Evolutionary conservation across 2,113 vertebrate species (phyloP).

Genomic region (Proteles cristata): DNA sequence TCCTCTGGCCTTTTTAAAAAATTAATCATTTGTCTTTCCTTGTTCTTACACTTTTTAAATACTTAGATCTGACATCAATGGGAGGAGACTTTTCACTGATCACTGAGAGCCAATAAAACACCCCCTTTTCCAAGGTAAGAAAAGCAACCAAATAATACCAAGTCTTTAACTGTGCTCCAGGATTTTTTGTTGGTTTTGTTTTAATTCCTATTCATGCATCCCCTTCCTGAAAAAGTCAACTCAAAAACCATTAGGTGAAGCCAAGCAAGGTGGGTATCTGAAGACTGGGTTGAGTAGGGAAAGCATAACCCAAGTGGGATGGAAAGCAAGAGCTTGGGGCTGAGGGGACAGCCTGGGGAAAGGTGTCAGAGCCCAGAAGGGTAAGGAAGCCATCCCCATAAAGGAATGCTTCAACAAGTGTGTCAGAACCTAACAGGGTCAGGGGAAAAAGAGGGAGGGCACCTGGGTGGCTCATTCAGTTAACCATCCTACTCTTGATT

Average conservation of each 20-base stretch:
- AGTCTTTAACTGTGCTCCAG: not conserved
- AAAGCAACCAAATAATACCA: not conserved
- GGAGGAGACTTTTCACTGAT: not conserved
- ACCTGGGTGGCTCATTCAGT: no score
- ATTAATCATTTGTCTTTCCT: not conserved
- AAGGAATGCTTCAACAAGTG: not conserved
- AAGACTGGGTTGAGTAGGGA: not conserved
- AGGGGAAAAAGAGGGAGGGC: not conserved
- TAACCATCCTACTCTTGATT: no score
- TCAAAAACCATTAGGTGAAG: not conserved
- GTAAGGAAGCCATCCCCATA: not conserved
- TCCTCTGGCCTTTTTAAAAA: not conserved
- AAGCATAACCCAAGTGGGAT: not conserved
- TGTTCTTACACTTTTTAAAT: not conserved
- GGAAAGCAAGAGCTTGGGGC: not conserved
- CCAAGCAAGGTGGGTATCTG: not conserved
- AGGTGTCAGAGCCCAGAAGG: not conserved
- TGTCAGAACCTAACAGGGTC: not conserved
- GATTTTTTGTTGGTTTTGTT: not conserved
- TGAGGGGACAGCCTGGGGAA: not conserved
- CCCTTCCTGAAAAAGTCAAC: not conserved
- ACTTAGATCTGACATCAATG: not conserved
- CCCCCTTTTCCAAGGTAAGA: not conserved
- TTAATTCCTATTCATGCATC: not conserved
- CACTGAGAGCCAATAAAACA: not conserved